Percentiles rank a stretch among this genome's conserved stretches.
Evolutionary conservation across 1,140 invertebrate species (phyloP).

Genomic region (Drosophila paulistorum): DNA sequence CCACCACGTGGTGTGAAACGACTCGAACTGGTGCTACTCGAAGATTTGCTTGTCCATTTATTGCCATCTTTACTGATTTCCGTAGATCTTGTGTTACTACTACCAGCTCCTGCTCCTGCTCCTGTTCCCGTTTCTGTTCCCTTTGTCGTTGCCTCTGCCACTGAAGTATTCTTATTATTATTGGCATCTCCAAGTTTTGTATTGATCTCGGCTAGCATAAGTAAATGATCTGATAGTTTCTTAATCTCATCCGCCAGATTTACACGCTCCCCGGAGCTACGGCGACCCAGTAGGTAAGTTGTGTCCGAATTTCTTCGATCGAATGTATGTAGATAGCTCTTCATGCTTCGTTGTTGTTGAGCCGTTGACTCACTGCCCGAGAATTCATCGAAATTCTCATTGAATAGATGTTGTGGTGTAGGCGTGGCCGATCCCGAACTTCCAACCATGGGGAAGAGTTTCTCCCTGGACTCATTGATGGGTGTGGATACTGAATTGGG

Average conservation of each 20-base stretch:
- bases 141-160: too few species aligned
- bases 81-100: conserved; percentile 28
- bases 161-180: conserved; percentile 32
- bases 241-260: conserved; percentile 91
- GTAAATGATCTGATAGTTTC: conserved; percentile 90
- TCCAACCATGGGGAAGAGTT: conserved; percentile 60
- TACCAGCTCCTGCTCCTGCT: neutral
- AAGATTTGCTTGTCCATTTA: conserved; percentile 46
- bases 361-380: conserved; percentile 61
- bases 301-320: conserved; percentile 91
- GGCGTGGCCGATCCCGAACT: conserved; percentile 58
- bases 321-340: conserved; percentile 84
- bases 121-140: neutral
- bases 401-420: conserved; percentile 75
- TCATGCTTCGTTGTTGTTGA: conserved; percentile 74
- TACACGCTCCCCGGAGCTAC: conserved; percentile 84
- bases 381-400: conserved; percentile 73
- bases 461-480: conserved; percentile 78
- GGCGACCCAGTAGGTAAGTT: conserved; percentile 84
- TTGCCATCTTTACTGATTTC: conserved; percentile 43
- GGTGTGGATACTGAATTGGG: conserved; percentile 68
- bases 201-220: conserved; percentile 88
- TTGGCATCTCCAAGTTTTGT: conserved; percentile 85
- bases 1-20: conserved; percentile 41
- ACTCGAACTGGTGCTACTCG: conserved; percentile 43